Percentiles rank a stretch among this genome's conserved stretches.
Conservation (phyloP, 2,797 vertebrate species). For the Lutjanus campechanus region DNA sequence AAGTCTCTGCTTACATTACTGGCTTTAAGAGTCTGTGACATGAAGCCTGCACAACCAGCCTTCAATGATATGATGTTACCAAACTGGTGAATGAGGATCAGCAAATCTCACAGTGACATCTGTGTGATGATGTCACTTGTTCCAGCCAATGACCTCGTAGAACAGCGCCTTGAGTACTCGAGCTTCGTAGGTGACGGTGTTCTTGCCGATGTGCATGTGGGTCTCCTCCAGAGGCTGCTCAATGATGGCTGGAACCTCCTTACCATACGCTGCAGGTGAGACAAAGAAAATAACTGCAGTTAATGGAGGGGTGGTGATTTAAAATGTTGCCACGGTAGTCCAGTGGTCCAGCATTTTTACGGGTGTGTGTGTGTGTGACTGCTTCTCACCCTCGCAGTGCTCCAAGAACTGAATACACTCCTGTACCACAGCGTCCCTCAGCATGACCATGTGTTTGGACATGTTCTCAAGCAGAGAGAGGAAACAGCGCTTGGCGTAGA, state of each 20-base stretch:
- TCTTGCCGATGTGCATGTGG: conserved; percentile 90
- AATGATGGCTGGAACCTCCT: conserved; percentile 91
- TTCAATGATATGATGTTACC: neutral
- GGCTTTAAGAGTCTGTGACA: neutral
- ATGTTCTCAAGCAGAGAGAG: conserved; percentile 96
- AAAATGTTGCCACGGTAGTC: too few species aligned
- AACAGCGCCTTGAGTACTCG: conserved; percentile 92
- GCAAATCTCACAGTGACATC: neutral
- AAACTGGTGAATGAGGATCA: neutral
- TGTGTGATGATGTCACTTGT: conserved; percentile 69
- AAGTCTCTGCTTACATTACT: neutral
- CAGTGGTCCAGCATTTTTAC: neutral
- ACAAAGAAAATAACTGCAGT: too few species aligned
- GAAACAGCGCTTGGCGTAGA: conserved; percentile 97
- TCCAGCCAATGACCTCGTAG: conserved; percentile 93
- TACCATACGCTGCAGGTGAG: conserved; percentile 82
- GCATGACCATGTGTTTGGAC: conserved; percentile 95
- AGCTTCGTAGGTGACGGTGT: conserved; percentile 95
- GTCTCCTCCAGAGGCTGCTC: conserved; percentile 94
- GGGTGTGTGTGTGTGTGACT: conserved; percentile 4
- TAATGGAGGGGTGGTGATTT: too few species aligned
- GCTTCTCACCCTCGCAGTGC: conserved; percentile 91
- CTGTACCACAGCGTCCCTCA: conserved; percentile 89
- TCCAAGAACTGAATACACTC: conserved; percentile 95
- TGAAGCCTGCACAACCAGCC: neutral